Evolutionary conservation across 2,113 vertebrate genomes (phyloP).

Genomic region (Onychostoma macrolepis): DNA sequence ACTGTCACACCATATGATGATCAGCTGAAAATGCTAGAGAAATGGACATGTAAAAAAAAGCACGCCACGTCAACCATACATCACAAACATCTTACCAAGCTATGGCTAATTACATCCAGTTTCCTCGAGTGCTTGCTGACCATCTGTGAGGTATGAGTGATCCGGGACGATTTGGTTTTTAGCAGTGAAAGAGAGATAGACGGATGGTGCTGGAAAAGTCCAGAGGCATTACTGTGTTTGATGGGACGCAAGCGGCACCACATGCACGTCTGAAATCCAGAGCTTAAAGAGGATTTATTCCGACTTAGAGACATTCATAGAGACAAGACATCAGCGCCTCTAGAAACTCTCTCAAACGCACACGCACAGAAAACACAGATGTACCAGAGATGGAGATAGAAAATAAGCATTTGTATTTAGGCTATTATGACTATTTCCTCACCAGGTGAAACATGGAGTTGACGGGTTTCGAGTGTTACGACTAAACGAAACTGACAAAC

Average conservation of each 20-base stretch:
- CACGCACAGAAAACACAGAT: background rate
- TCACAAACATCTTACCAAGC: background rate
- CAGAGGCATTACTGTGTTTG: conserved; percentile 43
- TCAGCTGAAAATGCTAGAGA: background rate
- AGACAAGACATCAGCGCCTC: conserved; percentile 38
- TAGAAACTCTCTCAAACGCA: conserved; percentile 26
- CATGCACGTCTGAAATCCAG: conserved; percentile 51
- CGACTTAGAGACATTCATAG: conserved; percentile 46
- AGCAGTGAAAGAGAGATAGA: conserved; percentile 11
- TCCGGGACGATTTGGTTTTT: background rate
- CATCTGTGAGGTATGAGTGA: conserved; percentile 31
- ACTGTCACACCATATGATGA: conserved; percentile 9
- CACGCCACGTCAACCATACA: background rate
- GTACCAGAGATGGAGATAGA: conserved; percentile 3
- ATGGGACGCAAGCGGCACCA: conserved; percentile 36
- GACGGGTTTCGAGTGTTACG: conserved; percentile 38
- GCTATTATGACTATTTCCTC: conserved; percentile 42
- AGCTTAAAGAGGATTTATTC: conserved; percentile 52
- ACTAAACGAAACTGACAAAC: conserved; percentile 40
- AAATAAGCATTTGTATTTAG: conserved; percentile 38
- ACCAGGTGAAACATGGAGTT: conserved; percentile 36
- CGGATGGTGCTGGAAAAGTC: background rate
- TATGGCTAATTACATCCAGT: conserved; percentile 30
- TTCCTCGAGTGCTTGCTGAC: conserved; percentile 46
- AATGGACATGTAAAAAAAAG: conserved; percentile 1